phyloP scores from a whole-genome alignment of 2,113 vertebrate species.

The Dromaius novaehollandiae region DNA sequence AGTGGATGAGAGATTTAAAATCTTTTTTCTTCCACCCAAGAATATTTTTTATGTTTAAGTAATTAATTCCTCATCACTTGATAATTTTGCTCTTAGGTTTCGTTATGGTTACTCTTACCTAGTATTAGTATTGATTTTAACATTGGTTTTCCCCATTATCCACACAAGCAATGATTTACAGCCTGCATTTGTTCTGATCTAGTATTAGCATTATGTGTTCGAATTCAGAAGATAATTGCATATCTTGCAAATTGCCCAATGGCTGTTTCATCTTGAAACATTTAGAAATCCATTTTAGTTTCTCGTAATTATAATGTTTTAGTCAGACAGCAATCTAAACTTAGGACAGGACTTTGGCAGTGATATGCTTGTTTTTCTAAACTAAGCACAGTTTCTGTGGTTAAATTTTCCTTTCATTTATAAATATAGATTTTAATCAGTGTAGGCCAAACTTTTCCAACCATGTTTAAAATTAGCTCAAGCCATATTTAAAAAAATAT shows the following conservation, averaged over 20 bases:
- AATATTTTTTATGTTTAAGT: not conserved
- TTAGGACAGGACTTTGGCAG: constrained; percentile 70
- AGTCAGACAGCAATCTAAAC: constrained; percentile 70
- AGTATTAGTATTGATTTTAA: constrained; percentile 30
- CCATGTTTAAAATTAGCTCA: constrained; percentile 67
- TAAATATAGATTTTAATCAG: constrained; percentile 76
- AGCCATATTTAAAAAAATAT: constrained; percentile 48
- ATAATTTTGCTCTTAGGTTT: constrained; percentile 19
- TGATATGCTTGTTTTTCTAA: constrained; percentile 71
- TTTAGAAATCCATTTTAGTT: constrained; percentile 77
- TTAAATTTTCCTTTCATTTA: constrained; percentile 74
- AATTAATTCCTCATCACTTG: constrained; percentile 30
- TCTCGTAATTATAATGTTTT: constrained; percentile 73
- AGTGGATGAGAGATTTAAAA: not conserved
- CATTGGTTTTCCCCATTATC: not conserved
- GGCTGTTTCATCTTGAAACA: constrained; percentile 74
- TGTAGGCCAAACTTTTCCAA: constrained; percentile 63
- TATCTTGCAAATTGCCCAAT: constrained; percentile 68
- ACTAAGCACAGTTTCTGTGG: constrained; percentile 71
- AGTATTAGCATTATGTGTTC: constrained; percentile 50
- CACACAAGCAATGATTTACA: not conserved
- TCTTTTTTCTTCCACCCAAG: not conserved
- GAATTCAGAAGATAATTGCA: constrained; percentile 67
- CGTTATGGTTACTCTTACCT: not conserved
- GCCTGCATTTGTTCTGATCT: constrained; percentile 29